These are phyloP conservation scores for Gopherus flavomarginatus DNA, from an alignment of 2,113 vertebrate genomes.

Conservation along the genomic window DNA sequence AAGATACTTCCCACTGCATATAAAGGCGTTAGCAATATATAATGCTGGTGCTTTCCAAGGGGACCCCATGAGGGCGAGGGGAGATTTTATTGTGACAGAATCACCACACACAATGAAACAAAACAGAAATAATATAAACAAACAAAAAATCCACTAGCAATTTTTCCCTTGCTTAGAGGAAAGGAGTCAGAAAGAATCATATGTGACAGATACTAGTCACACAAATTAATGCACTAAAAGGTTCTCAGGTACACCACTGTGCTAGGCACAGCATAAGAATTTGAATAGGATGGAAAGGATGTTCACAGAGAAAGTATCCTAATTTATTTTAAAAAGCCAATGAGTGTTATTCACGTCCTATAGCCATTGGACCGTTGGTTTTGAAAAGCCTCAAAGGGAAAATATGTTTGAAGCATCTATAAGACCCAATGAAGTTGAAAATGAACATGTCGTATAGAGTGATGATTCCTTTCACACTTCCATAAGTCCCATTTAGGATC, in stretches of 20 bases:
- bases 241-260: neutral
- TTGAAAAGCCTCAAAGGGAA: neutral
- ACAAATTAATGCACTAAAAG: neutral
- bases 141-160: neutral
- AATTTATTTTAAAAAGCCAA: neutral
- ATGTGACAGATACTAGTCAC: neutral
- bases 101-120: neutral
- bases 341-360: neutral
- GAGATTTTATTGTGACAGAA: no score
- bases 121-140: neutral
- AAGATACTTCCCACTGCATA: no score
- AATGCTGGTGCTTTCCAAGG: no score
- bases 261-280: neutral
- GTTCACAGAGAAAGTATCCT: rapidly evolving
- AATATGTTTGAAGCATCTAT: neutral
- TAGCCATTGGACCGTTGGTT: neutral
- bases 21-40: no score
- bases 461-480: neutral
- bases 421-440: neutral
- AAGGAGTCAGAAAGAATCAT: neutral
- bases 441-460: neutral
- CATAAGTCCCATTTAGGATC: neutral
- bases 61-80: no score
- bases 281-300: neutral
- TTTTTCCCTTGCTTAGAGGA: neutral